Conservation (phyloP, 2,113 vertebrate genomes). For the Phaethon lepturus region DNA sequence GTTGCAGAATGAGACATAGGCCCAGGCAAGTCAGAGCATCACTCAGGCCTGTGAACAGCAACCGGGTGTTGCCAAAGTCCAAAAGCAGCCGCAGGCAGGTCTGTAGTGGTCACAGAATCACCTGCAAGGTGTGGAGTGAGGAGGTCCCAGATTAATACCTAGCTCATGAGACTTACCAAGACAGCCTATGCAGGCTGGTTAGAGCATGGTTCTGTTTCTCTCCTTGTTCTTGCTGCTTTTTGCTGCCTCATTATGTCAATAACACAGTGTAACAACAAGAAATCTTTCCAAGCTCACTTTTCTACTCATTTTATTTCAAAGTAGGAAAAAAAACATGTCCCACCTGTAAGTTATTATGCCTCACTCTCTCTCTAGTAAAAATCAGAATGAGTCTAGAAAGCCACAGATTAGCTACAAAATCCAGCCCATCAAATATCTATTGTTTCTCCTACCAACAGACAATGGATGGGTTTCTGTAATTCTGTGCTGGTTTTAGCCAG, state of each 20-base stretch:
- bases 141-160: not conserved
- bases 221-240: not conserved
- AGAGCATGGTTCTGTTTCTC: not conserved
- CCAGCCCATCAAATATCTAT: not conserved
- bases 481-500: not conserved
- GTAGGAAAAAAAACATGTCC: not conserved
- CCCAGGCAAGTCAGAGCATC: constrained; percentile 41
- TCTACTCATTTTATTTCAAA: not conserved
- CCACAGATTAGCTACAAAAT: not conserved
- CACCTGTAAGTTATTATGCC: not conserved
- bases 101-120: not conserved
- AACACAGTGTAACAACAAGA: not conserved
- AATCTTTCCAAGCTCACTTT: not conserved
- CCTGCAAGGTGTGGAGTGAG: not conserved
- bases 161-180: not conserved
- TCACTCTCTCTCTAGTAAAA: not conserved
- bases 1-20: not conserved
- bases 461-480: not conserved
- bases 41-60: not conserved
- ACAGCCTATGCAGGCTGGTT: not conserved
- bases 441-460: not conserved
- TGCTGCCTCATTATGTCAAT: not conserved
- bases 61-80: not conserved
- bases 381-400: not conserved
- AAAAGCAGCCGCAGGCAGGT: not conserved